Percentiles rank a stretch among this genome's conserved stretches.
phyloP scores from a whole-genome alignment of 2,888 invertebrate species.

The Halictus quadricinctus region DNA sequence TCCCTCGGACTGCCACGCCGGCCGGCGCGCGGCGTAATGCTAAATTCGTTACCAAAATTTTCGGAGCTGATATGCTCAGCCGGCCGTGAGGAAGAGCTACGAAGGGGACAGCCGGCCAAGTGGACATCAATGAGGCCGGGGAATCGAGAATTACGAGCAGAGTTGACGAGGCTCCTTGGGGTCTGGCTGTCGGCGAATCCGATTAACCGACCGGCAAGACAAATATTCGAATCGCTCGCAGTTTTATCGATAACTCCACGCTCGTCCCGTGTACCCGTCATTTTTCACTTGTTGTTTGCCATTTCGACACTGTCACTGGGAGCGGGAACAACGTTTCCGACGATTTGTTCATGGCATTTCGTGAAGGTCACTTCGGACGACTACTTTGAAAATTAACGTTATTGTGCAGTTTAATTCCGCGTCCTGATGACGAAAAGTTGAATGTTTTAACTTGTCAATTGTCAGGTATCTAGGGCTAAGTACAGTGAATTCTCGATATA shows the following conservation, averaged over 20 bases:
- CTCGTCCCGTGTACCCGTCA: neutral
- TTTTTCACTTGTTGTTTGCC: neutral
- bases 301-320: neutral
- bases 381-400: no score
- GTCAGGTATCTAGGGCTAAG: no score
- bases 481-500: no score
- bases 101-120: conserved; percentile 31
- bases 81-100: conserved; percentile 66
- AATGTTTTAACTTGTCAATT: no score
- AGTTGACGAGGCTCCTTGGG: conserved; percentile 16
- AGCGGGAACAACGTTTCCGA: neutral
- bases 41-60: conserved; percentile 79
- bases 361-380: neutral
- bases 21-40: conserved; percentile 63
- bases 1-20: conserved; percentile 69
- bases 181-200: neutral
- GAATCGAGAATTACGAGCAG: conserved; percentile 36
- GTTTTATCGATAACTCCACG: neutral
- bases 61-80: conserved; percentile 73
- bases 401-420: no score
- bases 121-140: conserved; percentile 34
- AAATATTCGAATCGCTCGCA: neutral
- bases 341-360: neutral
- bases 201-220: conserved; percentile 14
- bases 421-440: no score